Evolutionary conservation across 1,140 invertebrate genomes (phyloP).

Genomic region (Asbolus verrucosus): DNA sequence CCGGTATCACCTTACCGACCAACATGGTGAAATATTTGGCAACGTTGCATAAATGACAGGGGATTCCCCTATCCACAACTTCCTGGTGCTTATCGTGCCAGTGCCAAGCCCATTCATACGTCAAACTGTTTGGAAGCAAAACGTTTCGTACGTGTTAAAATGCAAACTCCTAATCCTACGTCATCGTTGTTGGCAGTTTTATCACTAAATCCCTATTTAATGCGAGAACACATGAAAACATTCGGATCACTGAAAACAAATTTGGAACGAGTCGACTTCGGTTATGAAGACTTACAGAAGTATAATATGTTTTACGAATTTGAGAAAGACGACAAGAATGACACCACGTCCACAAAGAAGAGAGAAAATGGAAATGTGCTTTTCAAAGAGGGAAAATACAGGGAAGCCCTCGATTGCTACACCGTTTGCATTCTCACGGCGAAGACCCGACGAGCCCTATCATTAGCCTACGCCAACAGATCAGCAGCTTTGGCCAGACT

Average conservation of each 20-base stretch:
- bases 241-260: background rate
- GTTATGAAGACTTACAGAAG: background rate
- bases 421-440: constrained; percentile 73
- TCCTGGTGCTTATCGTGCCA: too few relatives aligned
- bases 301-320: background rate
- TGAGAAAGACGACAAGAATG: background rate
- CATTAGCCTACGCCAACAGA: constrained; percentile 76
- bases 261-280: background rate
- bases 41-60: too few relatives aligned
- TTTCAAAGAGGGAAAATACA: constrained; percentile 67
- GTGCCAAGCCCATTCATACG: too few relatives aligned
- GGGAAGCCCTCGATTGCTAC: constrained; percentile 71
- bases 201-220: too few relatives aligned
- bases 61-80: too few relatives aligned
- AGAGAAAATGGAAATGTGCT: constrained; percentile 71
- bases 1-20: too few relatives aligned
- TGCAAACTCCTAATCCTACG: too few relatives aligned
- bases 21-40: too few relatives aligned
- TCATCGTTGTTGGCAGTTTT: too few relatives aligned
- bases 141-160: too few relatives aligned
- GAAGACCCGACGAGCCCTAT: constrained; percentile 67
- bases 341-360: constrained; percentile 43
- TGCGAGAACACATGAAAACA: too few relatives aligned
- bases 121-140: too few relatives aligned
- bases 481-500: constrained; percentile 76